phyloP scores from a whole-genome alignment of 2,113 vertebrate genomes.

The Tychaedon coryphoeus region DNA sequence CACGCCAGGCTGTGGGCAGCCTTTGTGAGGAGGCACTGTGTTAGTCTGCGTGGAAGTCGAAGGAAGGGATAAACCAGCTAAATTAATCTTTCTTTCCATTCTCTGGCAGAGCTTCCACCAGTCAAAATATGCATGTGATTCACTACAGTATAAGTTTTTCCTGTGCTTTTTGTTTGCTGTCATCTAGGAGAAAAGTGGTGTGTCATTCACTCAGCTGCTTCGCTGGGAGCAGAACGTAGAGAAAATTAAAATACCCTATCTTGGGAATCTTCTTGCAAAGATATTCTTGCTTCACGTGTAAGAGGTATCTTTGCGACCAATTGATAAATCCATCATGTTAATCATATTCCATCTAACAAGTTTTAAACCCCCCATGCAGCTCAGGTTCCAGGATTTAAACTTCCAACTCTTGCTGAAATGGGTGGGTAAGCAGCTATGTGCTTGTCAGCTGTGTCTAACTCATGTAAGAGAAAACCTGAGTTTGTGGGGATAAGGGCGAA shows the following conservation, averaged over 20 bases:
- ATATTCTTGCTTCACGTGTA: not conserved
- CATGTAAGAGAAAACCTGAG: not conserved
- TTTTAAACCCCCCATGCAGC: not conserved
- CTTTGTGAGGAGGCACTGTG: constrained; percentile 67
- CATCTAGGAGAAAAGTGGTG: constrained; percentile 5
- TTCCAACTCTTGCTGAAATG: not conserved
- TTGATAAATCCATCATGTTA: not conserved
- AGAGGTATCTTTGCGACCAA: not conserved
- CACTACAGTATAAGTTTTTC: constrained; percentile 40
- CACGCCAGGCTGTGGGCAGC: constrained; percentile 49
- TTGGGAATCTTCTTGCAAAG: not conserved
- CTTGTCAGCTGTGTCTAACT: not conserved
- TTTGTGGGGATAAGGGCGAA: not conserved
- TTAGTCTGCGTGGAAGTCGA: constrained; percentile 45
- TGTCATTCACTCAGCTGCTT: not conserved
- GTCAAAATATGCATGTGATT: constrained; percentile 64
- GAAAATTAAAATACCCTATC: not conserved
- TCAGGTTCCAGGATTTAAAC: not conserved
- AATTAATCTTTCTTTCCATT: constrained; percentile 66
- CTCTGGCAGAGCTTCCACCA: constrained; percentile 45
- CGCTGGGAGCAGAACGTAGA: not conserved
- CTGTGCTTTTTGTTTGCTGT: constrained; percentile 37
- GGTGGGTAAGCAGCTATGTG: not conserved
- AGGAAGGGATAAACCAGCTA: constrained; percentile 65
- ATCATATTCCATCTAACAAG: not conserved